phyloP scores from a whole-genome alignment of 2,888 invertebrate species.

The Pollenia griseotomentosa region DNA sequence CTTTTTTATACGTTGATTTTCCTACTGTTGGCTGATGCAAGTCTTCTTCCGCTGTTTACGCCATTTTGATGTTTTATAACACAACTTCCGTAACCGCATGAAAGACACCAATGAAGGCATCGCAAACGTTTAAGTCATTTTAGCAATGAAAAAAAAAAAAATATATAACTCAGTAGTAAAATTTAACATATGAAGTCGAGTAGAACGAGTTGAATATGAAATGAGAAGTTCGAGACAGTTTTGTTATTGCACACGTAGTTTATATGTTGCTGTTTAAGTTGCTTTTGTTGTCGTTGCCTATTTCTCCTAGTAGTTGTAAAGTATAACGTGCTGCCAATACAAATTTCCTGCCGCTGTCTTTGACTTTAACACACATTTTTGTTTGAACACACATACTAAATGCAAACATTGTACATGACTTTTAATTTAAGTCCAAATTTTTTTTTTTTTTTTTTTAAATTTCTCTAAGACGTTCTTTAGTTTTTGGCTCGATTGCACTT shows the following conservation, averaged over 20 bases:
- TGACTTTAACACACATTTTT: constrained; percentile 7
- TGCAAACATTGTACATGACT: constrained; percentile 31
- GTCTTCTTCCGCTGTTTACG: constrained; percentile 75
- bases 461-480: constrained; percentile 36
- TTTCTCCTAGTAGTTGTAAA: constrained; percentile 52
- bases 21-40: constrained; percentile 56
- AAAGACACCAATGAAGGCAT: constrained; percentile 39
- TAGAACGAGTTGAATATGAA: constrained; percentile 52
- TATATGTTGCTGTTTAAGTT: constrained; percentile 3
- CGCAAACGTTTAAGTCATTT: constrained; percentile 55
- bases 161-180: neutral
- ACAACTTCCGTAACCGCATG: constrained; percentile 77
- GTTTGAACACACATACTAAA: neutral
- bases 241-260: constrained; percentile 50
- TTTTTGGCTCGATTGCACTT: constrained; percentile 10
- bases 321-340: constrained; percentile 72
- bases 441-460: constrained; percentile 43
- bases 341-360: constrained; percentile 69
- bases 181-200: constrained; percentile 68
- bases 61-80: constrained; percentile 81
- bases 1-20: neutral
- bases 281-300: constrained; percentile 9
- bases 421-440: constrained; percentile 53
- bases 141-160: neutral
- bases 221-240: constrained; percentile 44